phyloP scores from a whole-genome alignment of 2,888 invertebrate species.

The Trachelus iudaicus region DNA sequence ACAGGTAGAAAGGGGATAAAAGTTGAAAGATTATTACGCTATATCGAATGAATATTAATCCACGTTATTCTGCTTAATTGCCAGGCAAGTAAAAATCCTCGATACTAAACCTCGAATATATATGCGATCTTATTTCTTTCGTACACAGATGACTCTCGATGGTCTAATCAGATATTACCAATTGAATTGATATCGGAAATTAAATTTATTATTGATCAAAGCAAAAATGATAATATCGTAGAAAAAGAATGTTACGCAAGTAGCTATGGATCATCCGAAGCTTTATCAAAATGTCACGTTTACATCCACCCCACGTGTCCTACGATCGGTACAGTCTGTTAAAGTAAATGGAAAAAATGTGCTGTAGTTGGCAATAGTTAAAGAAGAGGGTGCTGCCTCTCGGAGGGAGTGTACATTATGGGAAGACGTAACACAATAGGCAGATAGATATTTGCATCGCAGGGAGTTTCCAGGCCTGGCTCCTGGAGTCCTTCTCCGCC shows the following conservation, averaged over 20 bases:
- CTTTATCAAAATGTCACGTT: neutral
- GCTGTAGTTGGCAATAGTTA: conserved; percentile 10
- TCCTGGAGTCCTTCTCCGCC: neutral
- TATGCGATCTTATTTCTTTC: neutral
- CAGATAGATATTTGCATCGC: conserved; percentile 61
- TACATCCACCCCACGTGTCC: neutral
- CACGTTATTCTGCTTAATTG: neutral
- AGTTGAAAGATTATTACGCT: neutral
- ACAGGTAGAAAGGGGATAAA: neutral
- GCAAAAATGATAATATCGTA: neutral
- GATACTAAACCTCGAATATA: neutral
- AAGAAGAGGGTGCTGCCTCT: conserved; percentile 5
- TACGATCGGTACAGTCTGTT: neutral
- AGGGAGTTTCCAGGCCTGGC: conserved; percentile 30
- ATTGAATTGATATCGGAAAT: neutral
- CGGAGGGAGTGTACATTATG: conserved; percentile 49
- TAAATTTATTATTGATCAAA: neutral
- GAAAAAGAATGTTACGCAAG: neutral
- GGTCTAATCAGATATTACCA: neutral
- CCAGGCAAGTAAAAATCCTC: neutral
- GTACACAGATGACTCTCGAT: neutral
- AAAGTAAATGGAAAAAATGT: conserved; percentile 1
- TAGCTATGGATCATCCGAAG: neutral
- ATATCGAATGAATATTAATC: conserved; percentile 1
- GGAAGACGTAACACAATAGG: conserved; percentile 61